phyloP scores from a whole-genome alignment of 2,888 invertebrate genomes.

The Xylocampa areola region DNA sequence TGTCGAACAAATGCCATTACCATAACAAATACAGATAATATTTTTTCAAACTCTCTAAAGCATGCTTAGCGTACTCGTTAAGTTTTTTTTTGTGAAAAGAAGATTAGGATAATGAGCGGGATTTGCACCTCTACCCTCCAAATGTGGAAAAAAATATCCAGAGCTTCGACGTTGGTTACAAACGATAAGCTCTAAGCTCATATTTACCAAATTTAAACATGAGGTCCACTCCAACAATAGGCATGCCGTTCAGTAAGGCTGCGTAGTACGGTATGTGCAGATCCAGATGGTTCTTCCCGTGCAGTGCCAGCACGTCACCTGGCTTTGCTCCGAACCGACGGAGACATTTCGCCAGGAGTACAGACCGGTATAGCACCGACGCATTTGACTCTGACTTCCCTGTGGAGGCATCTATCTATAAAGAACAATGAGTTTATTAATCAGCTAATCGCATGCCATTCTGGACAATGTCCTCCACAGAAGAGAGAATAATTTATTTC shows the following conservation, averaged over 20 bases:
- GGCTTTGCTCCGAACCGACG: constrained; percentile 68
- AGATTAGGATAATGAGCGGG: no score
- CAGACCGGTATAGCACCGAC: constrained; percentile 70
- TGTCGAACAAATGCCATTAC: no score
- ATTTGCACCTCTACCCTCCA: no score
- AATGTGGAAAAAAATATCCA: no score
- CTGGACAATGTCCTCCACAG: no score
- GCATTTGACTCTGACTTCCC: constrained; percentile 72
- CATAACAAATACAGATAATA: no score
- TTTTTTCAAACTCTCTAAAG: no score
- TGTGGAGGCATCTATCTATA: constrained; percentile 81
- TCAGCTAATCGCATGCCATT: not conserved
- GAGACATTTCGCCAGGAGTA: constrained; percentile 70
- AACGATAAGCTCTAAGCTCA: not conserved
- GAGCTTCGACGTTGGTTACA: no score
- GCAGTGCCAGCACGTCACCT: constrained; percentile 76
- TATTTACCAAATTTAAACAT: constrained; percentile 73
- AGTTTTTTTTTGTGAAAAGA: no score
- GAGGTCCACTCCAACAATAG: constrained; percentile 42
- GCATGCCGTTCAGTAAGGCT: constrained; percentile 74
- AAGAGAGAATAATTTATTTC: not conserved
- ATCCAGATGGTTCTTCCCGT: constrained; percentile 78
- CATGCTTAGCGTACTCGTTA: no score
- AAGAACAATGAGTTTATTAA: not conserved
- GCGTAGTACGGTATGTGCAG: constrained; percentile 78